A percentile compares a stretch with the other conserved stretches of the same genome.
Evolutionary conservation across 2,797 vertebrate genomes (phyloP).

Genomic region (Semotilus atromaculatus): DNA sequence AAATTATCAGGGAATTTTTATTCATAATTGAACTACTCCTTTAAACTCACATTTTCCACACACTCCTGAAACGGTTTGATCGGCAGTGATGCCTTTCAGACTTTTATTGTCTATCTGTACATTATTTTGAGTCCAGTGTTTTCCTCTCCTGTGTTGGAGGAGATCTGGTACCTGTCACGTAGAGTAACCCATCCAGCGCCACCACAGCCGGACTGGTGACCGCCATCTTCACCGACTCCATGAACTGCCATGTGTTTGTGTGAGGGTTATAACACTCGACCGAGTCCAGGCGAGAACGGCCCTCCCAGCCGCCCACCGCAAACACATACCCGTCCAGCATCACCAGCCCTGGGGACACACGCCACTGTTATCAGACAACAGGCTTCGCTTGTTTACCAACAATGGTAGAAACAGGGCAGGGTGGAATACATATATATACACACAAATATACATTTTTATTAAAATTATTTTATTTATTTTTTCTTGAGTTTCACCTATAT

Average conservation of each 20-base stretch:
- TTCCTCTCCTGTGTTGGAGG: not conserved
- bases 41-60: too few relatives aligned
- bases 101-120: not conserved
- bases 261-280: slow-evolving; percentile 84
- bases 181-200: slow-evolving; percentile 80
- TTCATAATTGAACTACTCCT: too few relatives aligned
- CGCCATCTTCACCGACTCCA: slow-evolving; percentile 81
- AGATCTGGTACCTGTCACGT: slow-evolving; percentile 77
- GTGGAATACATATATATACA: too few relatives aligned
- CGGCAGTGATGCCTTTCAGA: not conserved
- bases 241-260: slow-evolving; percentile 82
- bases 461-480: too few relatives aligned
- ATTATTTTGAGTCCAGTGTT: not conserved
- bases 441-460: too few relatives aligned
- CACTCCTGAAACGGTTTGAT: not conserved
- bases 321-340: slow-evolving; percentile 84
- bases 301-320: slow-evolving; percentile 85
- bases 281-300: slow-evolving; percentile 78
- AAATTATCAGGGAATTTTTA: too few relatives aligned
- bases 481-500: too few relatives aligned
- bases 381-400: too few relatives aligned
- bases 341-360: slow-evolving; percentile 37
- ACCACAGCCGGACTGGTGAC: slow-evolving; percentile 85
- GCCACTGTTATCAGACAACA: not conserved
- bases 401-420: too few relatives aligned